A percentile compares a stretch with the other conserved stretches of the same genome.
phyloP scores from a whole-genome alignment of 2,888 invertebrate genomes.

The Drosophila meridionalis region DNA sequence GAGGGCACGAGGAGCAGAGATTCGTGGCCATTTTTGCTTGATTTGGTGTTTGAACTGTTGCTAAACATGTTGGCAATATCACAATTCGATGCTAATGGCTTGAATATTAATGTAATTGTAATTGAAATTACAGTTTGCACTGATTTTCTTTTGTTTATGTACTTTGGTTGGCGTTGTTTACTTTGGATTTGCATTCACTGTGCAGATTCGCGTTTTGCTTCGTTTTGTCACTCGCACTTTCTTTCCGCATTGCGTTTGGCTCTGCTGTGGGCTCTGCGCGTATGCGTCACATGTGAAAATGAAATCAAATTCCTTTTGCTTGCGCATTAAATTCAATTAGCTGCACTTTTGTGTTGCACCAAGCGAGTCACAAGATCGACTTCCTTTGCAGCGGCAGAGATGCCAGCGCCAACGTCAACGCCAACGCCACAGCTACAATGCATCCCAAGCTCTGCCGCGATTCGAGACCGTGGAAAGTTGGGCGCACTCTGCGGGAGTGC shows the following conservation, averaged over 20 bases:
- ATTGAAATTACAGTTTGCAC: conserved; percentile 8
- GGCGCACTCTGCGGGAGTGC: conserved; percentile 21
- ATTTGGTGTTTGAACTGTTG: conserved; percentile 46
- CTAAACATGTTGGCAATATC: conserved; percentile 38
- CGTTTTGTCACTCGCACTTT: conserved; percentile 47
- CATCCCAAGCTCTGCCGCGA: conserved; percentile 32
- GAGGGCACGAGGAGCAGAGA: conserved; percentile 76
- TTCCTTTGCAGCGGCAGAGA: conserved; percentile 62
- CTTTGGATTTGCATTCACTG: conserved; percentile 32
- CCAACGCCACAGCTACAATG: conserved; percentile 17
- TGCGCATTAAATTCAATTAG: conserved; percentile 76
- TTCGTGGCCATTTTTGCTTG: conserved; percentile 70
- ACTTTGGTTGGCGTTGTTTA: conserved; percentile 1
- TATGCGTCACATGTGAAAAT: conserved; percentile 54
- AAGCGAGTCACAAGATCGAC: conserved; percentile 72
- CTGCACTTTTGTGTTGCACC: conserved; percentile 69
- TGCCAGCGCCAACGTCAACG: conserved; percentile 21
- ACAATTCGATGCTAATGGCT: conserved; percentile 40
- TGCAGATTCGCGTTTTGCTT: conserved; percentile 22
- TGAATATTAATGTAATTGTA: conserved; percentile 44
- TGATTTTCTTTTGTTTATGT: conserved; percentile 5
- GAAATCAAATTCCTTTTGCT: conserved; percentile 67
- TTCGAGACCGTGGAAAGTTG: conserved; percentile 35
- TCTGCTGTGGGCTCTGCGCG: conserved; percentile 26
- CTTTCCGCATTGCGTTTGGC: conserved; percentile 42